Base-by-base conservation (phyloP, 2,797 vertebrate genomes). In the Myripristis murdjan region DNA sequence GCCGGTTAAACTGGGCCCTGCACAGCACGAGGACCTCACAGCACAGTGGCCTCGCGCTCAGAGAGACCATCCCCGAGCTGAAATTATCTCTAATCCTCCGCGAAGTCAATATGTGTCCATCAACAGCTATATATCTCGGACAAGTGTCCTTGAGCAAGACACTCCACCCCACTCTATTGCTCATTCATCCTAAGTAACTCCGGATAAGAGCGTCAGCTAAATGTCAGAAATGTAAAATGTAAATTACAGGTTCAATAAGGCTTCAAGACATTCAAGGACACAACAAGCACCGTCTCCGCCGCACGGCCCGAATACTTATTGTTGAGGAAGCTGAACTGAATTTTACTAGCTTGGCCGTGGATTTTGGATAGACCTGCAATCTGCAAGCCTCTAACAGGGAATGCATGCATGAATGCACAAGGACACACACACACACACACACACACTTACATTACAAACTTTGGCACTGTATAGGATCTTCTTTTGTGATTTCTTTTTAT, bases 231-330 rank as follows among this genome's bases (percentile, higher is more conserved):
- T 7, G 59, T 53, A 48, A 68, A 63, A 72, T 67, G 58, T 58
- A 67, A 77, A 68, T 63, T 53, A 16, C 39, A 54, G 35, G 24
- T 60, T 60, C 55, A 61, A 11, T 15, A 44, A 23, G 51, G 26
- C 16, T 64, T 20, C 15, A 24, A 49, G 55, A 48, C 16, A 33
- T 33, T 61, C 61, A 76, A 60, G 61, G 67, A 60, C 60, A 70
- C 33, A 26, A 43, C 57, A 48, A 20, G 47, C 41, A 54, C 70
- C 46, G 51, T 37, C 16, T 63, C 47, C 2, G 5, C 1, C 7
- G 54, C 73, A 48, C 7, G 41, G 24, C 20, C 16, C 0, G 48
- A 60, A 65, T 65, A 55, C 48, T 1, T 37, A 52, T 52, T 31
- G 53, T 15, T 47, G 35, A 9, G 37, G 44, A 31, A n/a, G 4